A percentile compares a stretch with the other conserved stretches of the same genome.
Evolutionary conservation across 2,113 vertebrate species (phyloP).

Genomic region (Gallinago media): DNA sequence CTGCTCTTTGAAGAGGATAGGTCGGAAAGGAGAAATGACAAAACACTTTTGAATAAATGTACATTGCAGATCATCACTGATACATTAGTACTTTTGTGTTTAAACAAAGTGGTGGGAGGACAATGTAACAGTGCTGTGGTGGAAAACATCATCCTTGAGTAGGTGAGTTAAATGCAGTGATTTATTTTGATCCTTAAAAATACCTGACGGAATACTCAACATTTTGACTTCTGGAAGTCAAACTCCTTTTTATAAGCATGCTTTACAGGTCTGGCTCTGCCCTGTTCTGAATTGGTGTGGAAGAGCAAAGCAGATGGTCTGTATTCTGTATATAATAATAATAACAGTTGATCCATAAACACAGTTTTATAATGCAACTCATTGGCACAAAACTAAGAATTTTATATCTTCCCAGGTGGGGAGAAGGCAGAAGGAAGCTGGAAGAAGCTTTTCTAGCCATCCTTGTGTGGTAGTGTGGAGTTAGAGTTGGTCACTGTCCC

Average conservation of each 20-base stretch:
- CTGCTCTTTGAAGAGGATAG: neutral
- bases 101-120: neutral
- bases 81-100: neutral
- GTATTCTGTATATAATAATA: neutral
- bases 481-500: neutral
- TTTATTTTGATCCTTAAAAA: neutral
- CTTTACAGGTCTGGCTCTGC: accelerated
- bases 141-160: neutral
- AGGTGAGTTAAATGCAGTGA: neutral
- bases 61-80: neutral
- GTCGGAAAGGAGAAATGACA: neutral
- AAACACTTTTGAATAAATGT: neutral
- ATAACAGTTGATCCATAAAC: neutral
- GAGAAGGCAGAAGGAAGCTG: neutral
- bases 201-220: neutral
- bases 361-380: neutral
- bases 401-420: neutral
- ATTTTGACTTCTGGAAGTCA: neutral
- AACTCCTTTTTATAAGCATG: neutral
- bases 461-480: neutral
- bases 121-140: neutral
- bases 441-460: neutral
- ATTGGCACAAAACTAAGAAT: neutral
- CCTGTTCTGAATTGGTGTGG: neutral
- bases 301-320: neutral